Percentiles rank a stretch among this genome's conserved stretches.
Evolutionary conservation across 2,113 vertebrate species (phyloP).

Genomic region (Panthera uncia): DNA sequence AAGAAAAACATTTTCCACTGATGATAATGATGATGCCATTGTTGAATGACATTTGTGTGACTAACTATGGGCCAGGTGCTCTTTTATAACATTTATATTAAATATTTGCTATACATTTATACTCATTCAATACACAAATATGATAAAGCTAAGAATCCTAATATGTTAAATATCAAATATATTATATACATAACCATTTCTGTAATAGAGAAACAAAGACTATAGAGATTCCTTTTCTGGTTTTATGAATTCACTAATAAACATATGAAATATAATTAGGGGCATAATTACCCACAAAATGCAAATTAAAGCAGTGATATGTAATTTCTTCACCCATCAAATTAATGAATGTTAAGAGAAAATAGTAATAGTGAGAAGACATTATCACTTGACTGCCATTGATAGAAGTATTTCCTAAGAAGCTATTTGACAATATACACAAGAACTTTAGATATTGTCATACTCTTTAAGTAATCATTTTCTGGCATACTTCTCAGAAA

Average conservation of each 20-base stretch:
- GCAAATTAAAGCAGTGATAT: constrained; percentile 34
- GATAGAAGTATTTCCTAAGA: not conserved
- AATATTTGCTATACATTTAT: not conserved
- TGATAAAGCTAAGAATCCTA: not conserved
- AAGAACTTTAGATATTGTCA: not conserved
- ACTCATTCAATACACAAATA: not conserved
- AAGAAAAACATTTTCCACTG: not conserved
- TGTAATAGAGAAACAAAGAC: not conserved
- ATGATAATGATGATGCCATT: not conserved
- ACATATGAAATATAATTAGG: constrained; percentile 23
- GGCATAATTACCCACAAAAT: constrained; percentile 41
- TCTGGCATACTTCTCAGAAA: not conserved
- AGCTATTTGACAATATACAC: not conserved
- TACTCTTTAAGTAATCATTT: not conserved
- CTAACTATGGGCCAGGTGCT: not conserved
- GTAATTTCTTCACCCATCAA: constrained; percentile 3
- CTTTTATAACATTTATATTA: not conserved
- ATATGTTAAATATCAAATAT: not conserved
- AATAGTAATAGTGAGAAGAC: not conserved
- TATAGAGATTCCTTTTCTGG: not conserved
- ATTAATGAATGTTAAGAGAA: constrained; percentile 39
- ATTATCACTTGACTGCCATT: not conserved
- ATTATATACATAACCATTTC: not conserved
- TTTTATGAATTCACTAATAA: constrained; percentile 25
- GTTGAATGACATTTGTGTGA: not conserved